Evolutionary conservation across 2,797 vertebrate genomes (phyloP).

Genomic region (Hozukius guyotensis): DNA sequence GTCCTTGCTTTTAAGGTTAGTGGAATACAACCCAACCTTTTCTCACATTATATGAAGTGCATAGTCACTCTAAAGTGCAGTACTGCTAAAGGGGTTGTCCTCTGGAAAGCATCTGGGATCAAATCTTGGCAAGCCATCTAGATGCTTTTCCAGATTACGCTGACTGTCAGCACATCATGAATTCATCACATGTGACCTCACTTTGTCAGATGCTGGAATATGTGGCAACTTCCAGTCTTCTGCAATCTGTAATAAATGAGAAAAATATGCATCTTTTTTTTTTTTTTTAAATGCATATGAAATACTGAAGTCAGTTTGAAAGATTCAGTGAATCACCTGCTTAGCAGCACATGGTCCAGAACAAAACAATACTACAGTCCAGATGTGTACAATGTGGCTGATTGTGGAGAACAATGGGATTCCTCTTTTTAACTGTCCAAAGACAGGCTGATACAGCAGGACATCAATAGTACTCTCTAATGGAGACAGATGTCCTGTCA

Average conservation of each 20-base stretch:
- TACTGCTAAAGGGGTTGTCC: slow-evolving; percentile 23
- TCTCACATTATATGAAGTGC: background rate
- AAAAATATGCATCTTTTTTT: background rate
- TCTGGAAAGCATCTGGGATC: slow-evolving; percentile 55
- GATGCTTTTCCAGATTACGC: slow-evolving; percentile 41
- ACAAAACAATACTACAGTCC: background rate
- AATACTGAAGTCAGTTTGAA: background rate
- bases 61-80: slow-evolving; percentile 3
- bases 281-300: background rate
- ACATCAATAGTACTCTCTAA: slow-evolving; percentile 56
- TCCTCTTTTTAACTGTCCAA: slow-evolving; percentile 26
- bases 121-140: slow-evolving; percentile 39
- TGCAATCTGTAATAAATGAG: background rate
- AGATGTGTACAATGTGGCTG: background rate
- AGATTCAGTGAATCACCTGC: background rate
- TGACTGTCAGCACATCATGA: slow-evolving; percentile 59
- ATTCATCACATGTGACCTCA: slow-evolving; percentile 40
- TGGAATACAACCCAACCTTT: slow-evolving; percentile 9
- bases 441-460: slow-evolving; percentile 31
- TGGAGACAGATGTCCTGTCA: slow-evolving; percentile 67
- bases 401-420: slow-evolving; percentile 25
- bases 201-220: slow-evolving; percentile 24
- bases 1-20: slow-evolving; percentile 6
- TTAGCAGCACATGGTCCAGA: background rate
- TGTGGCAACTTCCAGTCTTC: background rate